Base-by-base conservation (phyloP, 2,888 invertebrate genomes). In the Gymnosoma rotundatum region DNA sequence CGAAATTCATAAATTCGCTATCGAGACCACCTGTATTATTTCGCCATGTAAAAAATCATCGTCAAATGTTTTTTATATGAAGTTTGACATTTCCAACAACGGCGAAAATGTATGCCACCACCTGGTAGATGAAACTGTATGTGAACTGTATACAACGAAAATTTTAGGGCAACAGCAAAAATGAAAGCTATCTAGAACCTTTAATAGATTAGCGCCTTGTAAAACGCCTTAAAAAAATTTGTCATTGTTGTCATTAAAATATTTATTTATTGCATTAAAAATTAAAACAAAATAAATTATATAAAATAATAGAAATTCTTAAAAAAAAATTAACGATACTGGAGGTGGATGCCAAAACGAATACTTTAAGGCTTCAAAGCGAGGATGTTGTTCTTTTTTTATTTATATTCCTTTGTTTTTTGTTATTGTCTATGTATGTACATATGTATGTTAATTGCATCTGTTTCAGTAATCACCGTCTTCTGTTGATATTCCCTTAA, bases 401-500 rank as follows among this genome's bases (percentile, higher is more conserved):
- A 21, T n/a, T 36, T 25, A 25, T 14, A 32, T 10, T 20, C 48
- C 69, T 60, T 64, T 75, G 8, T 64, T 52, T 18, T 42, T n/a
- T 58, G 45, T 48, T 58, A 48, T 56, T 45, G 25, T 54, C 32
- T 54, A 61, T 48, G 14, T 32, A 54, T 54, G 14, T 48, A n/a
- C n/a, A n/a, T n/a, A 21, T 50, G 20, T 52, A 4, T 52, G 7
- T 58, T 61, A 20, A 48, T 10, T 60, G 50, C 67, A 48, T 75
- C 20, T 69, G 14, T 48, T 61, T 61, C 54, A 66, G 25, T 66
- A 60, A 67, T 70, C n/a, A 66, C 38, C 64, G 56, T 73, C 70
- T 66, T 61, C 50, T 78, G 58, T 78, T 74, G 58, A 83, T 73
- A 78, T 81, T 67, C 83, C 80, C 83, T 76, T 83, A 83, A 80